Conservation (phyloP, 2,113 vertebrate species). For the Osmerus eperlanus region DNA sequence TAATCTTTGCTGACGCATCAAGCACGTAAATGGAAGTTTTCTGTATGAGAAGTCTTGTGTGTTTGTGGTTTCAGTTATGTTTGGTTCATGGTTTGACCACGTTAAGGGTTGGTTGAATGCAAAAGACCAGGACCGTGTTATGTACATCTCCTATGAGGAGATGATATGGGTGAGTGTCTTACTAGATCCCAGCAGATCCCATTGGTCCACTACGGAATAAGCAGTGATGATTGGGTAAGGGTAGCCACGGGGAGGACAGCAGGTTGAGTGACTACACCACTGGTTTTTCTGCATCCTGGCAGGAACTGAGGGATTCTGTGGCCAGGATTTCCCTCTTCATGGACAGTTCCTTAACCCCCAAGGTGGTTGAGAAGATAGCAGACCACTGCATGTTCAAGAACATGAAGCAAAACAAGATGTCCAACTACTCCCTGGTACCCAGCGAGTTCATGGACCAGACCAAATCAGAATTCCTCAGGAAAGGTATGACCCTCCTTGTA, state of each 20-base stretch:
- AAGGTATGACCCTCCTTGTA: conserved; percentile 49
- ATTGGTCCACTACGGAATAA: too few species aligned
- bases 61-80: conserved; percentile 53
- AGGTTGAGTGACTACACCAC: neutral
- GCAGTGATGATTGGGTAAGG: too few species aligned
- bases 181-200: too few species aligned
- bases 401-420: conserved; percentile 73
- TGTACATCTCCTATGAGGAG: conserved; percentile 62
- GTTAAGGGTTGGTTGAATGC: conserved; percentile 66
- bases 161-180: conserved; percentile 44
- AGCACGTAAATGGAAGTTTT: neutral
- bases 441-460: conserved; percentile 56
- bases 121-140: conserved; percentile 43
- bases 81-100: conserved; percentile 74
- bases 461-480: conserved; percentile 66
- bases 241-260: too few species aligned
- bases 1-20: too few species aligned
- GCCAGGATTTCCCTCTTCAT: conserved; percentile 51
- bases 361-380: conserved; percentile 53
- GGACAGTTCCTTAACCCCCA: conserved; percentile 50
- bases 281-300: conserved; percentile 20
- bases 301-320: conserved; percentile 59
- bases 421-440: conserved; percentile 66
- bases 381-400: conserved; percentile 62
- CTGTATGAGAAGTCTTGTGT: neutral